Evolutionary conservation across 2,888 invertebrate species (phyloP), one percentile per base, ranked within the genome.

Genomic region (Pseudeuparius sepicola): DNA sequence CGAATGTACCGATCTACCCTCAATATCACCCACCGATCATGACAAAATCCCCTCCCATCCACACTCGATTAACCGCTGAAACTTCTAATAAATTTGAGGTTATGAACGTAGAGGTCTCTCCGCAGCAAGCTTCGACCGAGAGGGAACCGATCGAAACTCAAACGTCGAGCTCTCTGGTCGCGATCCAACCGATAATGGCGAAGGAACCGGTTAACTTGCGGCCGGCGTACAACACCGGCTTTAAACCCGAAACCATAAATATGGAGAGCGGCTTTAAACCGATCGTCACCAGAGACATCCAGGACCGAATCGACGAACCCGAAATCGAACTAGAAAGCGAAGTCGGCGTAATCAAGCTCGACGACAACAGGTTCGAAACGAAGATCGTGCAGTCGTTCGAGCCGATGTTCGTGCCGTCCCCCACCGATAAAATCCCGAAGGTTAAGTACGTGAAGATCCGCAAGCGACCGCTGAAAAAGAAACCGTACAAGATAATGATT

Each of bases 251-350:
- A 45, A 78, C 83, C 0, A 77, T 88, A 4, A 78, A 86, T 0
- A 77, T 87, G 9, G 87, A 88, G 61, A 77, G 83, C 37, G 87
- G 87, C 0, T 88, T 88, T 51, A 82, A 78, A 44, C 87, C 88
- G 0, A 86, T 87, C 13, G 70, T 79, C 33, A 45, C 34, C 14
- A 73, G 71, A 56, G 62, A 67, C 29, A 63, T 64, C 14, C 67
- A 72, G 55, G 70, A 73, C 35, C 63, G 71, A 48, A 66, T 71
- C 30, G 62, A 42, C 44, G 57, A 40, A 44, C 53, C 51, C 31
- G 47, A 37, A 12, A 27, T 37, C 12, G 55, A 54, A 15, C 55
- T 55, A n/a, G 70, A 72, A 45, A 64, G 70, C 45, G 71, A 54
- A 59, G 70, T 55, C 30, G 62, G 61, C 12, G 52, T 60, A 12